phyloP scores from a whole-genome alignment of 2,797 vertebrate species.

The Sarcophilus harrisii region DNA sequence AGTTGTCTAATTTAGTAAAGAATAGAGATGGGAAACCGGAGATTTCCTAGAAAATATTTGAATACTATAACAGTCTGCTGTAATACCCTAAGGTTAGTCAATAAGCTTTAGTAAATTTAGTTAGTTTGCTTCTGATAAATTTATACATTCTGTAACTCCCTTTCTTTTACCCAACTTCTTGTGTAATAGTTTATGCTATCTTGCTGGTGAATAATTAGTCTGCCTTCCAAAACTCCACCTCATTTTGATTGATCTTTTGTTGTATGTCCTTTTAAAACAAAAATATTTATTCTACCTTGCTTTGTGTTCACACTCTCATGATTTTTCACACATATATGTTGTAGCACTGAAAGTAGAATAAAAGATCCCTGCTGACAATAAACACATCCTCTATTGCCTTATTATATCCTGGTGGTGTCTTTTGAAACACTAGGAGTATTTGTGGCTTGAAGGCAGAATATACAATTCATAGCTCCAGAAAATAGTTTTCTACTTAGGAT shows the following conservation, averaged over 20 bases:
- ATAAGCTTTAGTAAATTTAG: not conserved
- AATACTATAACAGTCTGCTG: not conserved
- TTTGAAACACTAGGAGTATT: not conserved
- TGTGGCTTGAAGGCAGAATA: not conserved
- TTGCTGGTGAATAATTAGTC: not conserved
- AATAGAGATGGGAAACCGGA: slow-evolving; percentile 53
- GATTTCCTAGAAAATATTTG: slow-evolving; percentile 73
- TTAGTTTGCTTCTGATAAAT: not conserved
- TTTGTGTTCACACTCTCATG: not conserved
- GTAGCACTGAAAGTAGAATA: not conserved
- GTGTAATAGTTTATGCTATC: not conserved
- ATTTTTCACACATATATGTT: not conserved
- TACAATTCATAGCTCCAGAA: not conserved
- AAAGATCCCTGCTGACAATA: not conserved
- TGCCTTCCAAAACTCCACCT: not conserved
- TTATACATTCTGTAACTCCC: not conserved
- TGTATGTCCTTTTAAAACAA: not conserved
- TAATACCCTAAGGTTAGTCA: not conserved
- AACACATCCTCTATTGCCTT: not conserved
- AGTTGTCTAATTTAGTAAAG: slow-evolving; percentile 69
- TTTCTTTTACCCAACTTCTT: not conserved
- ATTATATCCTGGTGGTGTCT: not conserved
- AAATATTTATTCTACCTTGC: not conserved
- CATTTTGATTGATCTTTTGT: not conserved
- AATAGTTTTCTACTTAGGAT: not conserved